phyloP scores from a whole-genome alignment of 2,888 invertebrate genomes.

The Achlya flavicornis region DNA sequence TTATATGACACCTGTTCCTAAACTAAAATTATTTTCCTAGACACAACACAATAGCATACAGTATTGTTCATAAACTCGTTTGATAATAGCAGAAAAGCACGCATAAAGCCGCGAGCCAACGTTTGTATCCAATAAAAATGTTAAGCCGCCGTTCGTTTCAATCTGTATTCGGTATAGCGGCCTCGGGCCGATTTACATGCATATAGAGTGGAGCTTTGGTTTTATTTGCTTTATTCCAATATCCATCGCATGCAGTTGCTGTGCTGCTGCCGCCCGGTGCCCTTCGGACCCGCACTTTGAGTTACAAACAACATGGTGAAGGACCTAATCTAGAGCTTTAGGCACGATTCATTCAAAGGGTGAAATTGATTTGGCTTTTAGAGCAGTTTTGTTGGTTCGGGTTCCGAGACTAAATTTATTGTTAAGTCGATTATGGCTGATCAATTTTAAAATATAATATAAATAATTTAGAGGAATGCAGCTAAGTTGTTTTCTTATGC shows the following conservation, averaged over 20 bases:
- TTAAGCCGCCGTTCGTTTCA: constrained; percentile 69
- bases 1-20: too few relatives aligned
- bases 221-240: constrained; percentile 68
- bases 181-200: constrained; percentile 73
- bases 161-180: constrained; percentile 68
- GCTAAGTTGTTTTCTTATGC: too few relatives aligned
- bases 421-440: too few relatives aligned
- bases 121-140: constrained; percentile 70
- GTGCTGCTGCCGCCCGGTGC: constrained; percentile 26
- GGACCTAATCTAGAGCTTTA: background rate
- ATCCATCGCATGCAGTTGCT: constrained; percentile 46
- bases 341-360: background rate
- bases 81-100: background rate
- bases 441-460: too few relatives aligned
- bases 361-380: background rate
- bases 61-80: too few relatives aligned
- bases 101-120: constrained; percentile 27
- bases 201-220: constrained; percentile 54
- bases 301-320: background rate
- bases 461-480: too few relatives aligned
- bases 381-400: too few relatives aligned
- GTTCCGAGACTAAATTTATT: too few relatives aligned
- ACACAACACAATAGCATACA: too few relatives aligned
- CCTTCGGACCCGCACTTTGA: constrained; percentile 27
- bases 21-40: too few relatives aligned